Base-by-base conservation (phyloP, 2,888 invertebrate species). In the Toxonevra muliebris region DNA sequence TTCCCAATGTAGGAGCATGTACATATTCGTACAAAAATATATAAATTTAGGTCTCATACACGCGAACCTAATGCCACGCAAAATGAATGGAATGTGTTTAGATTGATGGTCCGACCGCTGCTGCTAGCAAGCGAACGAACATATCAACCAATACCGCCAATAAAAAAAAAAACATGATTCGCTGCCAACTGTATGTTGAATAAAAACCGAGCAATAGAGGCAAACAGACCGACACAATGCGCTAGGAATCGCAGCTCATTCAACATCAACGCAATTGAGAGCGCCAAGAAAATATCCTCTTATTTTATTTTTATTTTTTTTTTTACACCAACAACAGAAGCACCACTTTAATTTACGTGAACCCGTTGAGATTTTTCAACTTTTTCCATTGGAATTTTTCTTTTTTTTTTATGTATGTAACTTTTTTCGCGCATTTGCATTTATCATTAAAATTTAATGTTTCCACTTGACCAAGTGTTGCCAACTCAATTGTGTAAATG, bases 361-460 rank as follows among this genome's bases (percentile, higher is more conserved):
- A 13, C 57, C 17, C 54, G 64, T 50, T 41, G 64, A 57, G 66
- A 61, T 69, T 72, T 45, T 60, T 42, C n/a, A 43, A 30, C 12
- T 42, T 50, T 13, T 64, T 60, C 10, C 11, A 11, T 40, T 52
- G 12, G 2, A 8, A 30, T 40, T 41, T 52, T 43, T 13, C 19
- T 11, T 5, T 54, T 54, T 54, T 54, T 54, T 8, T 17, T 54
- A 17, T 40, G 19, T n/a, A 13, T 11, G 30, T 30, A 30, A 20
- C 41, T 48, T 43, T 57, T 53, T 53, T 59, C 71, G 74, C 74
- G 30, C 74, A 74, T 77, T 69, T 57, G 69, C 67, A 50, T 67
- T 80, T 79, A 77, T 74, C 80, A 76, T 81, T 81, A 79, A 80
- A 80, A 80, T 79, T 80, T 74, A 81, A 81, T 80, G 79, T 68